Percentiles rank a stretch among this genome's conserved stretches.
Conservation (phyloP, 2,113 vertebrate species). For the Ictalurus furcatus region DNA sequence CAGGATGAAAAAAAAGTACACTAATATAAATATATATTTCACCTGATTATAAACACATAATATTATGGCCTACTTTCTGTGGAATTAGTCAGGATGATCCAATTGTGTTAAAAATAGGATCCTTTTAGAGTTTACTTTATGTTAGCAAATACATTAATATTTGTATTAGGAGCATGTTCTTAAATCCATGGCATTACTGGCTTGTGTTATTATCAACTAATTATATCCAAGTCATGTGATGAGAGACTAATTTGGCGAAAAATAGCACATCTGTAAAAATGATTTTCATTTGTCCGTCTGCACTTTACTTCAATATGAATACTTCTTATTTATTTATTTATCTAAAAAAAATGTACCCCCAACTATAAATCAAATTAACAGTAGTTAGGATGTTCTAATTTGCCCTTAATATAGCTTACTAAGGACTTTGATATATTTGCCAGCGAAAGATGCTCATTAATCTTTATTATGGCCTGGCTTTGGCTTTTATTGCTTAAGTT, state of each 20-base stretch:
- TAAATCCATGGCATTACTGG: not conserved
- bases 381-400: not conserved
- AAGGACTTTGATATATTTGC: not conserved
- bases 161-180: not conserved
- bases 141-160: not conserved
- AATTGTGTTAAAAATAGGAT: not conserved
- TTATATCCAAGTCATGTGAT: not conserved
- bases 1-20: not conserved
- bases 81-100: not conserved
- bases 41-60: not conserved
- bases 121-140: not conserved
- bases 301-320: not conserved
- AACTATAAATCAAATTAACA: not conserved
- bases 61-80: not conserved
- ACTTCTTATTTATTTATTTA: no score
- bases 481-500: not conserved
- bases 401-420: not conserved
- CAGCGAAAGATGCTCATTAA: not conserved
- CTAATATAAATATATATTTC: not conserved
- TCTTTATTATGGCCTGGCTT: not conserved
- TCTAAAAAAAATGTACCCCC: not conserved
- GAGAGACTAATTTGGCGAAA: not conserved
- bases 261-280: not conserved
- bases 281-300: not conserved
- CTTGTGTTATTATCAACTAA: not conserved